A percentile compares a stretch with the other conserved stretches of the same genome.
Conservation (phyloP, 2,113 vertebrate genomes). For the Bufo bufo region DNA sequence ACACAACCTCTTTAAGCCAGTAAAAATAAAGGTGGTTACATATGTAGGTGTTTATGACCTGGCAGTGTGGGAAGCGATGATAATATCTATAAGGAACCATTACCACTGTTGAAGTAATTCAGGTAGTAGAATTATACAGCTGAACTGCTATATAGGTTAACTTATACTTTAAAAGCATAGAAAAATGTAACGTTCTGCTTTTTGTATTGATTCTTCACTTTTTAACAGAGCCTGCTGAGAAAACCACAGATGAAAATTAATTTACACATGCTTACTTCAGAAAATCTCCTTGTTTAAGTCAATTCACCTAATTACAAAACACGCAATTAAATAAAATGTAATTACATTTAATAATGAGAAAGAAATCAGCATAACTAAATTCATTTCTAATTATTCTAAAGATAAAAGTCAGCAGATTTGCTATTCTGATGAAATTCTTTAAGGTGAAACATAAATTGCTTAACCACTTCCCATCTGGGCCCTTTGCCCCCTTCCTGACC, state of each 20-base stretch:
- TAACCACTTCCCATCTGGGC: no score
- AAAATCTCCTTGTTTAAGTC: not conserved
- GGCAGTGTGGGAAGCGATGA: no score
- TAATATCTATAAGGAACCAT: no score
- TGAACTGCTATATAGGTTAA: no score
- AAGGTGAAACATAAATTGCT: not conserved
- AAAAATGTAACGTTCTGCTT: not conserved
- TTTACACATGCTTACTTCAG: not conserved
- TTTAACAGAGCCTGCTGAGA: not conserved
- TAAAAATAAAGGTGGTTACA: no score
- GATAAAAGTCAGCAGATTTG: not conserved
- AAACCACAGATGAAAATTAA: not conserved
- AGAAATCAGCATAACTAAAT: not conserved
- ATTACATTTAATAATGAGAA: not conserved
- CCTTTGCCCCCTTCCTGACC: no score
- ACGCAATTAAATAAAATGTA: not conserved
- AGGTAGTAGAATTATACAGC: no score
- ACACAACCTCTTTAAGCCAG: no score
- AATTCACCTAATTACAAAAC: not conserved
- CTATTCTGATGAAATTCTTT: not conserved
- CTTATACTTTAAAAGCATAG: not conserved
- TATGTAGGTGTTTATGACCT: no score
- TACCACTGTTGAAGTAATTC: no score
- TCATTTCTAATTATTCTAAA: not conserved
- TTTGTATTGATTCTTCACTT: not conserved